Evolutionary conservation across 1,140 invertebrate species (phyloP), one percentile per base, ranked within the genome.

Genomic region (Zaprionus tsacasi): DNA sequence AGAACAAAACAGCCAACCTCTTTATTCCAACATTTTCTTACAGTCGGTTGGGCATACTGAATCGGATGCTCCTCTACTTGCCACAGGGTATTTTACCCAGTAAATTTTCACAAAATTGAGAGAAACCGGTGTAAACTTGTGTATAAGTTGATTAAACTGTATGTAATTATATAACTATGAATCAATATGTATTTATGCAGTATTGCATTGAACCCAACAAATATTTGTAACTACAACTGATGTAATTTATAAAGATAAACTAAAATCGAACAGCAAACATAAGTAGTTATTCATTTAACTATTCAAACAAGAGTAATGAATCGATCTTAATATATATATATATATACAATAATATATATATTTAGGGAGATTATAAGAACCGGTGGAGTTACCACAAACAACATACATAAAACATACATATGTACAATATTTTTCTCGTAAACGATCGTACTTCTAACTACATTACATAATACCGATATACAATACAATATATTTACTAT

Each of bases 391-490:
- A 54, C 66, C 63, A 63, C 43, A 70, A 60, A 69, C 50, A 50
- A 78, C 70, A 86, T 30, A 30, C 27, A 30, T 30, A 30, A 21
- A 1, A 21, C 27, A 30, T 30, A 30, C 27, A 30, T 83, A 74
- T 88, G 85, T 89, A 87, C 83, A 78, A 87, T 87, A 87, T 88
- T 88, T 87, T 87, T 88, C 85, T 88, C 85, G 74, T 78, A 78
- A 79, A 76, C 43, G 55, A 74, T 17, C 56, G 13, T 54, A 59
- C 63, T 48, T 74, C 69, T 64, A 78, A 75, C 21, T 63, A 30
- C 56, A 63, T 50, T 13, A 58, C 33, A 56, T 43, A 27, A 70
- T 70, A 63, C 35, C 40, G 25, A 69, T 35, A 45, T 45, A 45
- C 40, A 66, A 54, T 55, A 65, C 17, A 57, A 57, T 57, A 45